Evolutionary conservation across 2,113 vertebrate genomes (phyloP).

Genomic region (Pteropus alecto): DNA sequence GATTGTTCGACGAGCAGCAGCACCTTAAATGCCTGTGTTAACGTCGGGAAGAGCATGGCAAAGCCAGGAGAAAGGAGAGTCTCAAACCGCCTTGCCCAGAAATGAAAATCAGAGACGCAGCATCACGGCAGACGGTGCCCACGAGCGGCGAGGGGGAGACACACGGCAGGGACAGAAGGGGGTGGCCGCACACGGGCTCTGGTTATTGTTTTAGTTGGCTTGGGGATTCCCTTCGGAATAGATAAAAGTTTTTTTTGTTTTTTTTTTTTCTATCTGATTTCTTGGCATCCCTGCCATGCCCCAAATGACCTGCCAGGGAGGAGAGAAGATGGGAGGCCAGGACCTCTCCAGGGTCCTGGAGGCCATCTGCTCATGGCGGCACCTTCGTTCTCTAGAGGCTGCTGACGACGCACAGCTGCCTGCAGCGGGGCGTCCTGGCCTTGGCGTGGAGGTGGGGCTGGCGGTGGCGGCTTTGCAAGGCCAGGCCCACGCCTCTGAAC

Average conservation of each 20-base stretch:
- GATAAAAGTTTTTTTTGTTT: too few relatives aligned
- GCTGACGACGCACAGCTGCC: fast-evolving
- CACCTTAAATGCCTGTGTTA: conserved; percentile 53
- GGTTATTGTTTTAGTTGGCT: background rate
- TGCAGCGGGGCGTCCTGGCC: background rate
- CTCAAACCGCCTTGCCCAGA: conserved; percentile 35
- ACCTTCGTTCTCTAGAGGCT: background rate
- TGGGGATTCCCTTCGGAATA: background rate
- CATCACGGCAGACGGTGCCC: background rate
- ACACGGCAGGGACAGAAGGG: background rate
- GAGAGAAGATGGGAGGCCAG: background rate
- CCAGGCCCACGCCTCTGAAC: background rate
- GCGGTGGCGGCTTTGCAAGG: fast-evolving
- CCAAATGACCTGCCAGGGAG: background rate
- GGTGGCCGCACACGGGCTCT: background rate
- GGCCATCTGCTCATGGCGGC: background rate
- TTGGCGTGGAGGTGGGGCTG: too few relatives aligned
- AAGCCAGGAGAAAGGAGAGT: background rate
- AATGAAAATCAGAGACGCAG: background rate
- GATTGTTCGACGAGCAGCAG: conserved; percentile 70
- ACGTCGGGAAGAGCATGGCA: conserved; percentile 36
- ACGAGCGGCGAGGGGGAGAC: background rate
- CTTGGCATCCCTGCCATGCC: background rate
- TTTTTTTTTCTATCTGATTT: background rate
- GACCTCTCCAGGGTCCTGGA: background rate